Conservation (phyloP, 2,888 invertebrate genomes). For the Lasioglossum malachurum region DNA sequence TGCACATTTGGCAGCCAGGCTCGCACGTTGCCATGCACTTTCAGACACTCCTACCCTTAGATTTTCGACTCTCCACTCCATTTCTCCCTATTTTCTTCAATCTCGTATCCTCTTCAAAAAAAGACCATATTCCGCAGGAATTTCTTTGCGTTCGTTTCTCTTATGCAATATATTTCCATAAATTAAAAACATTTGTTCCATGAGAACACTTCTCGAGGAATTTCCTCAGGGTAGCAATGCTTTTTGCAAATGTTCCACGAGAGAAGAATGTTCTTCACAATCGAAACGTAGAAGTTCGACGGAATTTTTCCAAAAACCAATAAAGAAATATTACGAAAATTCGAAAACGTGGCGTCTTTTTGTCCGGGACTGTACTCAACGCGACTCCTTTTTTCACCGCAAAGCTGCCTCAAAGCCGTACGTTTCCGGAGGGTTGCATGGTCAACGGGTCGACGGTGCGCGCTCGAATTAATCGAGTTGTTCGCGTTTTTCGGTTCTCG, state of each 20-base stretch:
- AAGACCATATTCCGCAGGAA: neutral
- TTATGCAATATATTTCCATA: too few relatives aligned
- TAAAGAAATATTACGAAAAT: neutral
- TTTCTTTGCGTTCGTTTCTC: neutral
- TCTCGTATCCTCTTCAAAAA: neutral
- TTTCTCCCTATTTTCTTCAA: neutral
- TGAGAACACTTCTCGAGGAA: too few relatives aligned
- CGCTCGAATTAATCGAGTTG: neutral
- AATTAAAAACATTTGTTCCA: too few relatives aligned
- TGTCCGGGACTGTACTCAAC: neutral
- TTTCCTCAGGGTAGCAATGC: too few relatives aligned
- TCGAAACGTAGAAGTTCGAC: too few relatives aligned
- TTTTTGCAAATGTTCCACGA: too few relatives aligned
- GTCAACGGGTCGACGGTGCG: neutral
- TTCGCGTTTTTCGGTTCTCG: neutral
- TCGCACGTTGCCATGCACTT: neutral
- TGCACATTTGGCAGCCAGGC: neutral
- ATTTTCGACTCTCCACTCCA: neutral
- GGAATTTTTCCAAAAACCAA: too few relatives aligned
- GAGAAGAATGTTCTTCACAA: too few relatives aligned
- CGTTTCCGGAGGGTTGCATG: neutral
- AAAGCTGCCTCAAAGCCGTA: neutral
- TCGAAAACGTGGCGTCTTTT: neutral
- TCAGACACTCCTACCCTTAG: neutral
- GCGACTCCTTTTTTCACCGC: neutral